Evolutionary conservation across 2,888 invertebrate species (phyloP), one percentile per base, ranked within the genome.

Genomic region (Calliscelio sp.): DNA sequence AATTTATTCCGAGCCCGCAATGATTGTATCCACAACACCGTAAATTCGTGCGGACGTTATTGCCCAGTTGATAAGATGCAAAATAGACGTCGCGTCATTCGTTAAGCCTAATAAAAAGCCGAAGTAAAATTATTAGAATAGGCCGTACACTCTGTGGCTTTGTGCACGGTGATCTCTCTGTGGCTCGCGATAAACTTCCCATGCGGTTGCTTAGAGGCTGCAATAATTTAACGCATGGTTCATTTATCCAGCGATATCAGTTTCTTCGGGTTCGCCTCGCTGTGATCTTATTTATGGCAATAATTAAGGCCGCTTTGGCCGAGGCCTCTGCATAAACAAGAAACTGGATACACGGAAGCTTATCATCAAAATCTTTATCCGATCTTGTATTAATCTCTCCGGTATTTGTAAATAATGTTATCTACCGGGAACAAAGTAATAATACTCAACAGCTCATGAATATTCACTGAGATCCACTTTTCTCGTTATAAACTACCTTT

Each of bases 271-370:
- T 53, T 51, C 24, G 65, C 81, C 55, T 71, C 49, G 41, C 53
- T 59, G 53, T 49, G 78, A 71, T 82, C 82, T 78, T 78, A 63
- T 78, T 68, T 82, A 73, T 78, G 65, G 66, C 66, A 61, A 78
- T 82, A 68, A 78, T 82, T 77, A 71, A 70, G 59, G 41, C 63
- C 35, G 20, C 46, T 46, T 32, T 18, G 38, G 66, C n/a, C 38
- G 46, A 57, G 20, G 51, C 59, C 41, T 38, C 63, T 49, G 70
- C 59, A 70, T 71, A 77, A 75, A 71, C 71, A 63, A 77, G 75
- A 77, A 81, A 81, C 77, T 77, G 18, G 49, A 77, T 77, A 82
- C 59, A 82, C 82, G 77, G 77, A 77, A 77, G 82, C 77, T 75
- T 82, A 71, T 82, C 75, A 18, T 65, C 65, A 49, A 57, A 70